A percentile compares a stretch with the other conserved stretches of the same genome.
These are phyloP conservation scores for Jacana jacana DNA, from an alignment of 2,113 vertebrate species.

Conservation along the genomic window DNA sequence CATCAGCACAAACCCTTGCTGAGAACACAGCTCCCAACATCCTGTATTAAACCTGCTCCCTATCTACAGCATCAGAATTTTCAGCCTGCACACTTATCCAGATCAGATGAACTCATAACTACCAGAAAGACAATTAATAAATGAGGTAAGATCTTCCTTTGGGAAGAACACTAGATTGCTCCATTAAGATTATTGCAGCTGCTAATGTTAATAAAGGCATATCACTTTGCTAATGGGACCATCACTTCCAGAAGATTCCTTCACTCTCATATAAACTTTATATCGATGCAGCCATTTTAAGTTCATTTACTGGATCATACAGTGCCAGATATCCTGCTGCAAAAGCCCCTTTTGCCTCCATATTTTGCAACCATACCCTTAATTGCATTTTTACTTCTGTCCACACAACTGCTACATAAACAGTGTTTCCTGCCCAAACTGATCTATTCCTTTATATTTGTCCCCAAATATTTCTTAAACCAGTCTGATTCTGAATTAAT, in stretches of 20 bases:
- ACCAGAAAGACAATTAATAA: conserved; percentile 63
- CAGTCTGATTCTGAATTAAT: background rate
- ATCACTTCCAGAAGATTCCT: conserved; percentile 47
- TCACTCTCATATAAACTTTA: conserved; percentile 19
- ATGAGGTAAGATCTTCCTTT: conserved; percentile 60
- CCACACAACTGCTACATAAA: background rate
- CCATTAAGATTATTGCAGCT: conserved; percentile 59
- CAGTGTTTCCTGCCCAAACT: background rate
- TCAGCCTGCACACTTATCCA: background rate
- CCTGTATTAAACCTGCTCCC: background rate
- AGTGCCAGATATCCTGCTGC: background rate
- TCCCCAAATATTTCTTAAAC: background rate
- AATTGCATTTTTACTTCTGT: background rate
- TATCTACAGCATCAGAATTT: background rate
- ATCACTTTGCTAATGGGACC: conserved; percentile 18
- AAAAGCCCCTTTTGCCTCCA: background rate
- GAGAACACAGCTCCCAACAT: background rate
- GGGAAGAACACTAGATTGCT: conserved; percentile 52
- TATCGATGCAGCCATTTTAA: conserved; percentile 18
- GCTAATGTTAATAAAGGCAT: conserved; percentile 40
- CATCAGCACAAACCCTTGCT: background rate
- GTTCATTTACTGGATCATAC: background rate
- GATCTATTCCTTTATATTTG: background rate
- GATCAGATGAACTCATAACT: conserved; percentile 53
- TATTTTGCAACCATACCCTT: background rate